Evolutionary conservation across 2,113 vertebrate species (phyloP).

Genomic region (Hiodon alosoides): DNA sequence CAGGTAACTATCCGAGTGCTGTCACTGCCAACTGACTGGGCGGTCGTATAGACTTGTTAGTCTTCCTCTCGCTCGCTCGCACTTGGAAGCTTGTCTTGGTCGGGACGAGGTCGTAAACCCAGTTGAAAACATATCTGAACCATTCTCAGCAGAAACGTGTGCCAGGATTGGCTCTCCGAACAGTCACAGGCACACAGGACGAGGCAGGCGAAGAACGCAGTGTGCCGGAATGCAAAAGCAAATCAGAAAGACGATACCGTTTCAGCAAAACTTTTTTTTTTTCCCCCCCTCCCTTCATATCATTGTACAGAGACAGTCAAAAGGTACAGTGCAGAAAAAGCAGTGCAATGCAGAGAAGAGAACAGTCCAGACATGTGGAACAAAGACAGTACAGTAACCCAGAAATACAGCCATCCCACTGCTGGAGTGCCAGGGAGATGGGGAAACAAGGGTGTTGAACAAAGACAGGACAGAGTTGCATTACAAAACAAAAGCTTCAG

Average conservation of each 20-base stretch:
- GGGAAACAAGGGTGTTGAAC: not conserved
- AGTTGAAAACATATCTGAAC: too few species aligned
- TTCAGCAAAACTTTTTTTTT: slow-evolving; percentile 15
- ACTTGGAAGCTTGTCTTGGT: too few species aligned
- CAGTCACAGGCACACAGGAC: not conserved
- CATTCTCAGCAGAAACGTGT: too few species aligned
- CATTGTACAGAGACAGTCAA: slow-evolving; percentile 17
- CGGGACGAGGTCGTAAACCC: too few species aligned
- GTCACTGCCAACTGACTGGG: too few species aligned
- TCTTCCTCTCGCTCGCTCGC: too few species aligned
- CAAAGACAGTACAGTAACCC: slow-evolving; percentile 24
- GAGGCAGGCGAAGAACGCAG: not conserved
- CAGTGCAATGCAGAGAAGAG: slow-evolving; percentile 5
- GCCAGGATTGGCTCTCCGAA: not conserved
- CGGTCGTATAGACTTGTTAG: too few species aligned
- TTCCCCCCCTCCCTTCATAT: slow-evolving; percentile 16
- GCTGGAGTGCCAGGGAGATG: slow-evolving; percentile 16
- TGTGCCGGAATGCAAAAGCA: not conserved
- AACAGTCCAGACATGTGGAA: slow-evolving; percentile 9
- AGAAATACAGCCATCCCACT: slow-evolving; percentile 15
- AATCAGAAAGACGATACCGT: not conserved
- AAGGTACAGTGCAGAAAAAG: slow-evolving; percentile 14
- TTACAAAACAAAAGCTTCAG: not conserved
- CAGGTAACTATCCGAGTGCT: too few species aligned
- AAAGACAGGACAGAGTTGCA: slow-evolving; percentile 6